phyloP scores from a whole-genome alignment of 2,888 invertebrate genomes.

The Ernsta delagoae region DNA sequence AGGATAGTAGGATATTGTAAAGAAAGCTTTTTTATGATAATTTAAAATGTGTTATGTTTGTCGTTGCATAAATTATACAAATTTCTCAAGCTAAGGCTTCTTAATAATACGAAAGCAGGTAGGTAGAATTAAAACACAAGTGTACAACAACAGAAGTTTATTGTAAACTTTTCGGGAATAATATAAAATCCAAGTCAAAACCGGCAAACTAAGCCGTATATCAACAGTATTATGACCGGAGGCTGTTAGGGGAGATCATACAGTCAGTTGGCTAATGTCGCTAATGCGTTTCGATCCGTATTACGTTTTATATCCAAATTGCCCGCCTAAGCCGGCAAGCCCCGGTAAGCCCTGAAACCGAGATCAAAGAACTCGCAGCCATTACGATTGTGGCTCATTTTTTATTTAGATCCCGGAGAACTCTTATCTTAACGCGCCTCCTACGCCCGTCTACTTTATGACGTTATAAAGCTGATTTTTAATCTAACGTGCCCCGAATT shows the following conservation, averaged over 20 bases:
- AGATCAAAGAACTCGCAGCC: conserved; percentile 78
- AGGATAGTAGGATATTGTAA: too few relatives aligned
- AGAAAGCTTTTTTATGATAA: too few relatives aligned
- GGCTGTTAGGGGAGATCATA: conserved; percentile 37
- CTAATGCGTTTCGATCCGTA: conserved; percentile 74
- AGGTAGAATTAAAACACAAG: background rate
- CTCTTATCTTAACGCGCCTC: conserved; percentile 79
- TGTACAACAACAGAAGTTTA: background rate
- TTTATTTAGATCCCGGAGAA: conserved; percentile 76
- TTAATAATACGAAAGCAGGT: too few relatives aligned
- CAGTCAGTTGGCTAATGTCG: conserved; percentile 78
- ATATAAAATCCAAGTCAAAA: conserved; percentile 21
- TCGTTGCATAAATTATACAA: too few relatives aligned
- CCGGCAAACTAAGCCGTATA: conserved; percentile 24
- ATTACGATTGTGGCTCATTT: conserved; percentile 84
- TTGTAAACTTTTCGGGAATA: background rate
- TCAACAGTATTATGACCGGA: conserved; percentile 31
- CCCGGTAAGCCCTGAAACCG: conserved; percentile 80
- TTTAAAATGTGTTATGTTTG: too few relatives aligned
- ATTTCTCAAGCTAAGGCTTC: too few relatives aligned
- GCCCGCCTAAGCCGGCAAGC: conserved; percentile 74
- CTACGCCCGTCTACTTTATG: conserved; percentile 71
- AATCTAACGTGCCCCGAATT: conserved; percentile 75
- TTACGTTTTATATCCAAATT: conserved; percentile 80
- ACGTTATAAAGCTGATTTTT: conserved; percentile 84